Evolutionary conservation across 2,888 invertebrate genomes (phyloP), one percentile per base, ranked within the genome.

Genomic region (Temnothorax unifasciatus): DNA sequence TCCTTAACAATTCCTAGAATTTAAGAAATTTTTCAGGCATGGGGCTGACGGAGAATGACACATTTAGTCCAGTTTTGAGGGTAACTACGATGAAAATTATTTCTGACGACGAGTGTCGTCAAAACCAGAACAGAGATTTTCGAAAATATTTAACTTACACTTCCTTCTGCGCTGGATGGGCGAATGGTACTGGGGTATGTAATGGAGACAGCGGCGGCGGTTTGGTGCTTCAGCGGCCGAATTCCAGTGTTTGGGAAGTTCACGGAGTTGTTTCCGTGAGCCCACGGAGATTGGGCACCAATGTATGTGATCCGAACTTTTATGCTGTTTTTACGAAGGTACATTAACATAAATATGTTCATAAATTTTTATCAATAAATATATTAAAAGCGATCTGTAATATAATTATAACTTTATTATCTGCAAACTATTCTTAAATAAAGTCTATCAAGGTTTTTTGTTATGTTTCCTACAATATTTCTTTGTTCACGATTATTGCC

Each of bases 131-230:
- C 0, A 92, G 93, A 3, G 95, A 96, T 52, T 96, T 97, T 91
- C 91, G 93, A 21, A 95, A 95, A 83, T 95, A 96, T 74, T 91
- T 97, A 18, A 96, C 96, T 76, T 96, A 96, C 88, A 96, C 96
- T 74, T 96, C 96, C 2, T 96, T 97, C 90, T 97, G 97, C 91
- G 97, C 96, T 77, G 96, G 96, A 71, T 96, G 96, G 94, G 95
- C 95, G 66, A 96, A 96, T 83, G 95, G 95, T 18, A 95, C 95
- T 11, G 96, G 96, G 59, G 96, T 96, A 34, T 96, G 96, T 63
- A 96, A 96, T 91, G 96, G 97, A 0, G 96, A 96, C 90, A 96
- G 96, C 85, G 96, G 96, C 0, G 96, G 96, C 21, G 97, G 97
- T 25, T 93, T 97, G 1, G 90, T 93, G 18, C 88, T 95, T 4